Evolutionary conservation across 1,140 invertebrate genomes (phyloP), one percentile per base, ranked within the genome.

Genomic region (Caerostris extrusa): DNA sequence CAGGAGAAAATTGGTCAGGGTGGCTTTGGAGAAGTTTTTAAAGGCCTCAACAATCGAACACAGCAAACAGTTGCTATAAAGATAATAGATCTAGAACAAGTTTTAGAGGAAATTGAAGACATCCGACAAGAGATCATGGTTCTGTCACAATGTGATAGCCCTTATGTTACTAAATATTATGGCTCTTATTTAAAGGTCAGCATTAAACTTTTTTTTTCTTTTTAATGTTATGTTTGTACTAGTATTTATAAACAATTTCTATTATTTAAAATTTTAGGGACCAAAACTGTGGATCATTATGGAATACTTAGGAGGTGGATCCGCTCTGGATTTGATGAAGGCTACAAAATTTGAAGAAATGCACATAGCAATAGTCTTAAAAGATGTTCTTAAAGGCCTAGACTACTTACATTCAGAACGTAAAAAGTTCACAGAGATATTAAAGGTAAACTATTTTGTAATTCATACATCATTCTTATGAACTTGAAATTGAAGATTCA

Each of bases 231-330:
- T 34, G 10, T 64, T 64, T 64, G 10, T 64, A 14, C 61, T n/a
- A 0, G 4, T 6, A 64, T 34, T 88, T 92, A 53, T 93, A 7
- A 19, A 34, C 7, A 5, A 19, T 34, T n/a, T 60, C 5, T 89
- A 19, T 3, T 17, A 61, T 34, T 34, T 8, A 34, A 64, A 57
- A 93, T 64, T 12, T 4, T 50, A 99, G 98, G 99, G 98, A 95
- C 99, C 99, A 94, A 99, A 99, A 96, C 96, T 99, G 97, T 99
- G 99, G 99, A 99, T 99, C 96, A 99, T 99, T 95, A 99, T 99
- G 99, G 99, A 99, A 96, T 99, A 99, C 96, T 97, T 99, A 95
- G 99, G 99, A 91, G 99, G 97, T 97, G 99, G 99, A 82, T 99
- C 99, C 34, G 99, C 99, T 81, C 96, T 99, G 95, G 99, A 99